phyloP scores from a whole-genome alignment of 2,888 invertebrate species.

The Ectemnius lituratus region DNA sequence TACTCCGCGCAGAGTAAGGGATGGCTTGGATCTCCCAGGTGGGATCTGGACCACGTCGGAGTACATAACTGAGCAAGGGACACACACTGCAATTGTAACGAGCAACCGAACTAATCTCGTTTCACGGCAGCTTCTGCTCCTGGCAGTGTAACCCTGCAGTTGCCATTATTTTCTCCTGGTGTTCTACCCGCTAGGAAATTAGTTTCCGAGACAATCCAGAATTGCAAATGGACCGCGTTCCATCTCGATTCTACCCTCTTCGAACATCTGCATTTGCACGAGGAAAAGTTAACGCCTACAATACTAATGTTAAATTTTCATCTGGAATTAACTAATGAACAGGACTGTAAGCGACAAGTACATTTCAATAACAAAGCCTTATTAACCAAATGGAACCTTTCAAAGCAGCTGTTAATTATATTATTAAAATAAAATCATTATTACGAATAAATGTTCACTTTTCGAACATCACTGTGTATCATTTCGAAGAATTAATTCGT shows the following conservation, averaged over 20 bases:
- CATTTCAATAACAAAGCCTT: no score
- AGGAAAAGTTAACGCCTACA: no score
- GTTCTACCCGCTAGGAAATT: conserved; percentile 50
- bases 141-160: conserved; percentile 59
- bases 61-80: conserved; percentile 47
- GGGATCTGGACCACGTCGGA: conserved; percentile 40
- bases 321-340: no score
- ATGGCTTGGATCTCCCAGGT: conserved; percentile 30
- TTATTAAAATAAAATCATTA: no score
- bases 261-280: conserved; percentile 10
- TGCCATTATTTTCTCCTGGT: conserved; percentile 18
- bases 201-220: conserved; percentile 58
- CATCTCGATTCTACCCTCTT: conserved; percentile 14
- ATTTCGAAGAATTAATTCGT: no score
- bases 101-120: conserved; percentile 70
- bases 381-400: no score
- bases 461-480: no score
- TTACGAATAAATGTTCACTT: no score
- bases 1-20: conserved; percentile 31
- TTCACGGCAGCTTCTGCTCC: conserved; percentile 57
- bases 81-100: conserved; percentile 51
- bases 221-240: conserved; percentile 45
- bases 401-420: no score
- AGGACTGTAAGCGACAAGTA: no score
- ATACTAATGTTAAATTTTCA: no score